A percentile compares a stretch with the other conserved stretches of the same genome.
Conservation (phyloP, 2,113 vertebrate species). For the Mustela lutreola region DNA sequence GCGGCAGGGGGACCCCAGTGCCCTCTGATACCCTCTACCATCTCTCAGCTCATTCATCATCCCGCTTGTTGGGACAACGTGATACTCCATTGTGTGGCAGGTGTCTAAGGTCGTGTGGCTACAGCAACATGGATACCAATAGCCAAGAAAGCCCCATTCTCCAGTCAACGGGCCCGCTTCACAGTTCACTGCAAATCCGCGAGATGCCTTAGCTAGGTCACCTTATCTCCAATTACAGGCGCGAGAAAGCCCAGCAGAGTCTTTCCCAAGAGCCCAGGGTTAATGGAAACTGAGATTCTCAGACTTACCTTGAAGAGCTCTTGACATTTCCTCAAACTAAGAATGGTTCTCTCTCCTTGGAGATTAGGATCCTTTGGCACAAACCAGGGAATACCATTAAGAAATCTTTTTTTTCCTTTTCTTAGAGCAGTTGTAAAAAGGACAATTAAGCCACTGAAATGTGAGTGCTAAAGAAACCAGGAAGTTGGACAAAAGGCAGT, state of each 20-base stretch:
- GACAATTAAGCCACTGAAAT: slow-evolving; percentile 23
- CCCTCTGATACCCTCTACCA: background rate
- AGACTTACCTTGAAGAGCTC: background rate
- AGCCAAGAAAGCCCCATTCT: background rate
- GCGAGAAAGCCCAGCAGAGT: background rate
- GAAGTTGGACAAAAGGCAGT: slow-evolving; percentile 4
- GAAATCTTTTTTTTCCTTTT: background rate
- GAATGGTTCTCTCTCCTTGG: background rate
- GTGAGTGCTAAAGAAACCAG: background rate
- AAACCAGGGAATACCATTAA: background rate
- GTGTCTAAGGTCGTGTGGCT: background rate
- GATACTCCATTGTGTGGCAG: background rate
- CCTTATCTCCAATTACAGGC: background rate
- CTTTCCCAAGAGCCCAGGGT: background rate
- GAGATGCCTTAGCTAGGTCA: background rate
- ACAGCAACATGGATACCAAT: background rate
- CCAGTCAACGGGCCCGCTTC: background rate
- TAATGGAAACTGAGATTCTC: background rate
- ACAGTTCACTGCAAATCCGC: background rate
- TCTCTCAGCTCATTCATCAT: background rate
- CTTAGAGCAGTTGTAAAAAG: slow-evolving; percentile 3
- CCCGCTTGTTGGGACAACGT: background rate
- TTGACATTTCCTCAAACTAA: slow-evolving; percentile 8
- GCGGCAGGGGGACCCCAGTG: background rate
- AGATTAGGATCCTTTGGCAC: background rate